Percentiles rank a stretch among this genome's conserved stretches.
phyloP scores from a whole-genome alignment of 2,797 vertebrate genomes.

The Pseudopleuronectes americanus region DNA sequence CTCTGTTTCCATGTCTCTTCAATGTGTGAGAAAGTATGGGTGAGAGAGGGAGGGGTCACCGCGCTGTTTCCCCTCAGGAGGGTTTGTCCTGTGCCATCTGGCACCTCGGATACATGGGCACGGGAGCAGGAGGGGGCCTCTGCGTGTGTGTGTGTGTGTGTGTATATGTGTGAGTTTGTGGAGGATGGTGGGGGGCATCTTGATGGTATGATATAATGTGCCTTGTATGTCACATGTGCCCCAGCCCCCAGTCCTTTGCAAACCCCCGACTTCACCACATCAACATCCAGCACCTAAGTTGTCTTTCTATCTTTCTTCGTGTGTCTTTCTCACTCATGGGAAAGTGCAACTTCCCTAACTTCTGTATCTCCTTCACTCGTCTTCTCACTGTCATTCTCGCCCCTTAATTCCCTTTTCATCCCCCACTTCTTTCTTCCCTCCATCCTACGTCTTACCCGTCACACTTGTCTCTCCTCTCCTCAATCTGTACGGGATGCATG shows the following conservation, averaged over 20 bases:
- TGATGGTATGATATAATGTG: constrained; percentile 41
- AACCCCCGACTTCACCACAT: constrained; percentile 20
- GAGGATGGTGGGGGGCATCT: constrained; percentile 7
- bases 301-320: neutral
- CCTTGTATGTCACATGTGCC: constrained; percentile 17
- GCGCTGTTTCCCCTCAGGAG: constrained; percentile 75
- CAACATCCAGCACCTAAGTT: constrained; percentile 15
- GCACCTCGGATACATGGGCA: constrained; percentile 77
- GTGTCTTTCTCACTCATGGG: neutral
- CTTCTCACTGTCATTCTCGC: neutral
- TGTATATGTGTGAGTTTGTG: constrained; percentile 17
- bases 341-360: neutral
- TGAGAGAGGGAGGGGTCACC: constrained; percentile 72
- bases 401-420: constrained; percentile 5
- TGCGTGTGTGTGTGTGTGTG: constrained; percentile 38
- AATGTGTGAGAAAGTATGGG: constrained; percentile 82
- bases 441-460: constrained; percentile 15
- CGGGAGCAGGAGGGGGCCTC: constrained; percentile 60
- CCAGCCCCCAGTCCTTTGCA: neutral
- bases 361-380: neutral
- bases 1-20: constrained; percentile 70
- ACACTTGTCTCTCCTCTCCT: constrained; percentile 34
- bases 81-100: constrained; percentile 83
- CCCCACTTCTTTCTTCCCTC: constrained; percentile 4
- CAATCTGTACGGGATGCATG: constrained; percentile 49